phyloP scores from a whole-genome alignment of 1,140 invertebrate genomes.

The Procambarus virginalis region DNA sequence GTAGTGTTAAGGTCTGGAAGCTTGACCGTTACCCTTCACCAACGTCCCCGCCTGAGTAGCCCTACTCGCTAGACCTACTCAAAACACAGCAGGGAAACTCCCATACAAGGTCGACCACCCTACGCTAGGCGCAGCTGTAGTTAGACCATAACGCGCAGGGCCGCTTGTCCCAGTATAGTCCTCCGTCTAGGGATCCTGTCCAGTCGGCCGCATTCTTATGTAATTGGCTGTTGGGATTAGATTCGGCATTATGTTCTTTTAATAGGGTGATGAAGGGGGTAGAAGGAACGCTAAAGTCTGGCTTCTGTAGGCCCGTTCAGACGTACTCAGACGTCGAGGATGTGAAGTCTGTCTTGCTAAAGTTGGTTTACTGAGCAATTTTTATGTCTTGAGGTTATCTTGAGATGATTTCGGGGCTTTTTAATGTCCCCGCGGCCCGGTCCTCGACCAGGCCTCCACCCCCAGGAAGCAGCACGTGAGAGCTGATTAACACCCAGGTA shows the following conservation, averaged over 20 bases:
- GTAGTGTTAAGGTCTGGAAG: neutral
- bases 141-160: neutral
- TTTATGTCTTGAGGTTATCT: no score
- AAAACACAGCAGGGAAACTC: neutral
- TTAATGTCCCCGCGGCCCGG: no score
- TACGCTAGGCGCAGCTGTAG: neutral
- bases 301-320: neutral
- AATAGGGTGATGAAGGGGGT: slow-evolving; percentile 35
- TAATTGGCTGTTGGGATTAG: slow-evolving; percentile 50
- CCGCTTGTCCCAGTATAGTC: neutral
- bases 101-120: neutral
- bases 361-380: no score
- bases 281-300: slow-evolving; percentile 1
- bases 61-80: neutral
- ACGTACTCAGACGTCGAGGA: no score
- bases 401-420: no score
- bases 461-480: no score
- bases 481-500: no score
- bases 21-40: slow-evolving; percentile 41
- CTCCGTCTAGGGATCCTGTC: neutral
- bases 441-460: no score
- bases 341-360: no score
- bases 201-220: slow-evolving; percentile 28
- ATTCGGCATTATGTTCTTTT: slow-evolving; percentile 22
- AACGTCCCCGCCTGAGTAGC: neutral